phyloP scores from a whole-genome alignment of 2,113 vertebrate species.

The Trematocara stigmaticum region DNA sequence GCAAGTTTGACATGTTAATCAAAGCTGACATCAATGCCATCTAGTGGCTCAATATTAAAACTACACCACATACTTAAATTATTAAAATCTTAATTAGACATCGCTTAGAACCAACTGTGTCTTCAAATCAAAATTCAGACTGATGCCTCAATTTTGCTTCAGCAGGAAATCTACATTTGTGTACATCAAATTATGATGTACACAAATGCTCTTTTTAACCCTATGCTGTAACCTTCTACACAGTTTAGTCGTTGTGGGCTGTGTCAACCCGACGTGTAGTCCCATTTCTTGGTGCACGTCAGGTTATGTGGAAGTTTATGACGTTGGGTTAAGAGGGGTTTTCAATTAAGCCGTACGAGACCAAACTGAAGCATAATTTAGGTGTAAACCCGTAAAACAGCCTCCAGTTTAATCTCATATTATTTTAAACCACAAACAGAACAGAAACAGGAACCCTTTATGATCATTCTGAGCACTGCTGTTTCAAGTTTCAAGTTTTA shows the following conservation, averaged over 20 bases:
- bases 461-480: background rate
- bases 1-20: background rate
- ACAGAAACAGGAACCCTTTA: background rate
- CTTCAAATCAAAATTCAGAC: background rate
- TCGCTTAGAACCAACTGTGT: background rate
- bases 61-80: background rate
- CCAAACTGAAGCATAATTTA: background rate
- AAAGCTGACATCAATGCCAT: background rate
- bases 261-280: fast-evolving
- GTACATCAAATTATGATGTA: background rate
- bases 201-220: background rate
- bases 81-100: background rate
- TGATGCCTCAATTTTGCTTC: background rate
- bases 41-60: background rate
- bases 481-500: background rate
- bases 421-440: background rate
- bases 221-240: background rate
- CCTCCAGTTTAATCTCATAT: background rate
- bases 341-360: background rate
- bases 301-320: background rate
- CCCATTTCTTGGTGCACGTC: background rate
- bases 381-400: background rate
- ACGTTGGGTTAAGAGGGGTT: background rate
- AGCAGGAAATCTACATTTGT: background rate
- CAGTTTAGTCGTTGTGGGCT: background rate